Percentiles rank a stretch among this genome's conserved stretches.
Evolutionary conservation across 2,888 invertebrate species (phyloP).

Genomic region (Molanna angustata): DNA sequence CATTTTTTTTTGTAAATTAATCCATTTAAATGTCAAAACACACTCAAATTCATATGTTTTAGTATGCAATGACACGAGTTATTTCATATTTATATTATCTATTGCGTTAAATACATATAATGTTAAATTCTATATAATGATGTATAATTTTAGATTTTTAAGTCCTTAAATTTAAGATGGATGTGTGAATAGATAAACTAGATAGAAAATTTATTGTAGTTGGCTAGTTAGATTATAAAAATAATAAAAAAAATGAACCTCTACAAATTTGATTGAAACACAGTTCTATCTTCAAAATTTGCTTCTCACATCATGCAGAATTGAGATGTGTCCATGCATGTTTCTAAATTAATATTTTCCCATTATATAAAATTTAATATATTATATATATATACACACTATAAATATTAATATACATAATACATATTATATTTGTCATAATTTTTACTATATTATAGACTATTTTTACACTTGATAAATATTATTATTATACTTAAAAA

Average conservation of each 20-base stretch:
- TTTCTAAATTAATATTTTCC: constrained; percentile 19
- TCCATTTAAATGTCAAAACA: no score
- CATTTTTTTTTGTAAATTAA: no score
- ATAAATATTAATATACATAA: constrained; percentile 22
- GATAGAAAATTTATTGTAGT: constrained; percentile 32
- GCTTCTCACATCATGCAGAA: constrained; percentile 27
- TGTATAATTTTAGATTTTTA: constrained; percentile 26
- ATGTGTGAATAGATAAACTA: constrained; percentile 29
- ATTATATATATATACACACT: constrained; percentile 18
- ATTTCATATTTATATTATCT: no score
- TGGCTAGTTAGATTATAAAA: constrained; percentile 28
- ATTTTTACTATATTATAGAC: constrained; percentile 28
- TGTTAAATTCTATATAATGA: constrained; percentile 17
- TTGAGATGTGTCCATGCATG: constrained; percentile 22
- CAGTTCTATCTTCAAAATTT: constrained; percentile 25
- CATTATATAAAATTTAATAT: constrained; percentile 20
- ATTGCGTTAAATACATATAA: no score
- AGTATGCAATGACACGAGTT: no score
- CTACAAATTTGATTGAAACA: constrained; percentile 21
- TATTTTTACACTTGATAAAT: constrained; percentile 32
- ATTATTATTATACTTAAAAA: constrained; percentile 22
- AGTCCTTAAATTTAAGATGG: constrained; percentile 25
- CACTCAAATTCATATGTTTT: no score
- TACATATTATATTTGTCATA: constrained; percentile 25
- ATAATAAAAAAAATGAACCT: constrained; percentile 12